phyloP scores from a whole-genome alignment of 1,140 invertebrate genomes.

The Drosophila mayri region DNA sequence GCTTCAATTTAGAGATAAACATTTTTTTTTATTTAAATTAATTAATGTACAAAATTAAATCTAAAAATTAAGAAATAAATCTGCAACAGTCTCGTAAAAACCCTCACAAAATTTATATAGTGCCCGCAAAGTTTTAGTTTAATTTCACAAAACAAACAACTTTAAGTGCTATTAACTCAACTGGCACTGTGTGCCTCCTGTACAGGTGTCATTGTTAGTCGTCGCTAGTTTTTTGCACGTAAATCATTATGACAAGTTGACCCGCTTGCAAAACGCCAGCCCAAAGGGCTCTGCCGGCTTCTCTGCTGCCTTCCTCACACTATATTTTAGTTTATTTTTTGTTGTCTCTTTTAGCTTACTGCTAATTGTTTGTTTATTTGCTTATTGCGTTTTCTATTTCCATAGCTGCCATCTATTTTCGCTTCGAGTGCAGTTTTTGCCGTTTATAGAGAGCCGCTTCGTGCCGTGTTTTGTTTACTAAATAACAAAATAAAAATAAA shows the following conservation, averaged over 20 bases:
- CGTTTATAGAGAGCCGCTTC: slow-evolving; percentile 7
- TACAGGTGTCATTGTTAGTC: slow-evolving; percentile 59
- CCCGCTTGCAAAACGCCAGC: slow-evolving; percentile 64
- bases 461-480: slow-evolving; percentile 56
- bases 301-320: slow-evolving; percentile 20
- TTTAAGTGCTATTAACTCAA: slow-evolving; percentile 9
- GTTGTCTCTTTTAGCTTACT: slow-evolving; percentile 25
- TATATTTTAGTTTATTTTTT: slow-evolving; percentile 8
- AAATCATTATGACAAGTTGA: slow-evolving; percentile 80
- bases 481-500: slow-evolving; percentile 40
- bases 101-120: neutral
- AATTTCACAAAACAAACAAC: neutral
- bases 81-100: too few species aligned
- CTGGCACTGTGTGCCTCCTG: neutral
- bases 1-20: too few species aligned
- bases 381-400: slow-evolving; percentile 68
- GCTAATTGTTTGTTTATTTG: slow-evolving; percentile 80
- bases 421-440: slow-evolving; percentile 44
- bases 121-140: too few species aligned
- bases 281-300: slow-evolving; percentile 40
- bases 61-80: too few species aligned
- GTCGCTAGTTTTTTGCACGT: slow-evolving; percentile 56
- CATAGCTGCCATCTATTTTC: slow-evolving; percentile 23
- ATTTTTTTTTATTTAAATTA: too few species aligned
- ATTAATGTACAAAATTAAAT: too few species aligned